Evolutionary conservation across 2,113 vertebrate genomes (phyloP).

Genomic region (Campylorhamphus procurvoides): DNA sequence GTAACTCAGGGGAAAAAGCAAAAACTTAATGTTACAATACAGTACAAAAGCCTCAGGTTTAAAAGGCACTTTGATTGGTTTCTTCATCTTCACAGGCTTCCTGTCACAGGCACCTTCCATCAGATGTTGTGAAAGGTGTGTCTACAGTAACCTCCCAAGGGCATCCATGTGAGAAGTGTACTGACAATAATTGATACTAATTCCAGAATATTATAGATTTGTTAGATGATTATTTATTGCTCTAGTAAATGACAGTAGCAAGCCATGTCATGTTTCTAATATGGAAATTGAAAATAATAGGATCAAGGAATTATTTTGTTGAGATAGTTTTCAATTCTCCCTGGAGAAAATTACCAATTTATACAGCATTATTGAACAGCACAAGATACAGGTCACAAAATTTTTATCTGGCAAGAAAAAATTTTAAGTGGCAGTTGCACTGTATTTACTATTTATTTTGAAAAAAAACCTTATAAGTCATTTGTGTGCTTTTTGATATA

Average conservation of each 20-base stretch:
- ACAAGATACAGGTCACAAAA: background rate
- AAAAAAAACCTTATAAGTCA: background rate
- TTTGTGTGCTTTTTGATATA: background rate
- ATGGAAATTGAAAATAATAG: background rate
- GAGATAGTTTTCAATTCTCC: background rate
- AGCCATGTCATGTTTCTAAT: background rate
- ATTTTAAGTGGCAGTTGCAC: background rate
- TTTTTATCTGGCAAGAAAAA: background rate
- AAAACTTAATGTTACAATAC: too few relatives aligned
- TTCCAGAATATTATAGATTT: background rate
- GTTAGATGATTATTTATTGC: background rate
- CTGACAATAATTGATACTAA: background rate
- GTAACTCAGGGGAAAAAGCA: too few relatives aligned
- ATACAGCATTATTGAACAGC: background rate
- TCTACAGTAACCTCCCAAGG: background rate
- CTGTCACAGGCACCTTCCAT: background rate
- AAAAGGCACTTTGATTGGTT: too few relatives aligned
- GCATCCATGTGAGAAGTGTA: background rate
- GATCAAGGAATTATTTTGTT: background rate
- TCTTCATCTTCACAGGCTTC: too few relatives aligned
- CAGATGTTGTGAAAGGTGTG: background rate
- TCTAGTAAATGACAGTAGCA: background rate
- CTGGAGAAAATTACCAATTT: background rate
- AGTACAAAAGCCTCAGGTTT: too few relatives aligned
- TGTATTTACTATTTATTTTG: background rate